A percentile compares a stretch with the other conserved stretches of the same genome.
phyloP scores from a whole-genome alignment of 2,888 invertebrate species.

The Caenorhabditis sp. region DNA sequence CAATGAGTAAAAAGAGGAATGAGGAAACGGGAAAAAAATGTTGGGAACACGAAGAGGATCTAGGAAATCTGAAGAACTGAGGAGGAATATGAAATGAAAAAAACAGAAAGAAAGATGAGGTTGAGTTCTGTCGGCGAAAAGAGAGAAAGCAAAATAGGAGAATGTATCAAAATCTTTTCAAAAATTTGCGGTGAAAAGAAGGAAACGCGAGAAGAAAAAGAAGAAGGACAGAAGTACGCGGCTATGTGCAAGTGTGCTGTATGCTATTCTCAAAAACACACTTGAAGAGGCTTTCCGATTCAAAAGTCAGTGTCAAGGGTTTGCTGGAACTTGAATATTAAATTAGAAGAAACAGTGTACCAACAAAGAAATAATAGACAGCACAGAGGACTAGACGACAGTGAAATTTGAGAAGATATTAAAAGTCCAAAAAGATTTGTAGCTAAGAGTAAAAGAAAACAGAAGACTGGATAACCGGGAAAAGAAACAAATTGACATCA shows the following conservation, averaged over 20 bases:
- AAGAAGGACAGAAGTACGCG: conserved; percentile 21
- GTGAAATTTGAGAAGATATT: not conserved
- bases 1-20: not conserved
- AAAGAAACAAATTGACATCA: conserved; percentile 24
- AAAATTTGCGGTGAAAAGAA: conserved; percentile 30
- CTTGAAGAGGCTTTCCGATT: conserved; percentile 43
- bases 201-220: conserved; percentile 7
- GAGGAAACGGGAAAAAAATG: not conserved
- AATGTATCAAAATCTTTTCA: conserved; percentile 27
- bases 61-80: not conserved
- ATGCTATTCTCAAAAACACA: conserved; percentile 31
- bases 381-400: no score
- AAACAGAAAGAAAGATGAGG: conserved; percentile 4
- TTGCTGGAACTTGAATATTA: no score
- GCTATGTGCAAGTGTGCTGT: conserved; percentile 14
- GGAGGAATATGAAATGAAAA: not conserved
- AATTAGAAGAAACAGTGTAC: no score
- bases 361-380: no score
- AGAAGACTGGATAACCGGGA: no score
- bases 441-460: no score
- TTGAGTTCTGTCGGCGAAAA: not conserved
- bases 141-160: not conserved
- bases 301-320: conserved; percentile 8
- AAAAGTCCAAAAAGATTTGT: no score
- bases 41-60: no score